A percentile compares a stretch with the other conserved stretches of the same genome.
Conservation (phyloP, 2,888 invertebrate genomes). For the Parapristionchus giblindavisi region DNA sequence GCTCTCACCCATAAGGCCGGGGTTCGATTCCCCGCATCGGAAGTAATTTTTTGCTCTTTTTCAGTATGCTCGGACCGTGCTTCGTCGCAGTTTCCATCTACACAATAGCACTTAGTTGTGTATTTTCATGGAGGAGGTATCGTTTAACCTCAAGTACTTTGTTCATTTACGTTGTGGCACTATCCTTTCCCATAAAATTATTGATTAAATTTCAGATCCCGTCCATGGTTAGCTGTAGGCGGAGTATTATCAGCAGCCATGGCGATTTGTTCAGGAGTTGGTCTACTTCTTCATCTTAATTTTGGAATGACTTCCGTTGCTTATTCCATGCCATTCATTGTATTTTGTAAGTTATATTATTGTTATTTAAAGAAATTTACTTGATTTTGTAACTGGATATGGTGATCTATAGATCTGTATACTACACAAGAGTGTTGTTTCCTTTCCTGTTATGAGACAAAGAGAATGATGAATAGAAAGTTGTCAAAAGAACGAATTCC, state of each 20-base stretch:
- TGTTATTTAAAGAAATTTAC: too few species aligned
- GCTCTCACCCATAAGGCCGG: conserved; percentile 61
- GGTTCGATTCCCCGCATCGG: conserved; percentile 61
- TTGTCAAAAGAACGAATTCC: too few species aligned
- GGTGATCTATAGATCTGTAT: too few species aligned
- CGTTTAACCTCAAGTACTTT: neutral
- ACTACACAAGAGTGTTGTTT: too few species aligned
- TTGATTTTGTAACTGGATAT: too few species aligned
- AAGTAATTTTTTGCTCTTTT: conserved; percentile 38
- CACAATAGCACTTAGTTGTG: conserved; percentile 66
- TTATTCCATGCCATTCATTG: conserved; percentile 69
- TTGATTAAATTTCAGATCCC: conserved; percentile 14
- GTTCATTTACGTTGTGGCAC: neutral
- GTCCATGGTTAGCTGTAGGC: conserved; percentile 78
- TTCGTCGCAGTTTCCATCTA: conserved; percentile 67
- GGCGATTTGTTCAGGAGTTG: conserved; percentile 87
- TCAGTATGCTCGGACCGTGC: conserved; percentile 66
- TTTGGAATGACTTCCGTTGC: conserved; percentile 68
- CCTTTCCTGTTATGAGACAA: too few species aligned
- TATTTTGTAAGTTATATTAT: conserved; percentile 69
- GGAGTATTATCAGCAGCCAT: conserved; percentile 90
- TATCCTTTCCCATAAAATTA: neutral
- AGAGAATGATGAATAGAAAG: too few species aligned
- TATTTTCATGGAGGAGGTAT: conserved; percentile 82
- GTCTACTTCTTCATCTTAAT: conserved; percentile 87